Evolutionary conservation across 2,797 vertebrate genomes (phyloP).

Genomic region (Jordanella pulchra): DNA sequence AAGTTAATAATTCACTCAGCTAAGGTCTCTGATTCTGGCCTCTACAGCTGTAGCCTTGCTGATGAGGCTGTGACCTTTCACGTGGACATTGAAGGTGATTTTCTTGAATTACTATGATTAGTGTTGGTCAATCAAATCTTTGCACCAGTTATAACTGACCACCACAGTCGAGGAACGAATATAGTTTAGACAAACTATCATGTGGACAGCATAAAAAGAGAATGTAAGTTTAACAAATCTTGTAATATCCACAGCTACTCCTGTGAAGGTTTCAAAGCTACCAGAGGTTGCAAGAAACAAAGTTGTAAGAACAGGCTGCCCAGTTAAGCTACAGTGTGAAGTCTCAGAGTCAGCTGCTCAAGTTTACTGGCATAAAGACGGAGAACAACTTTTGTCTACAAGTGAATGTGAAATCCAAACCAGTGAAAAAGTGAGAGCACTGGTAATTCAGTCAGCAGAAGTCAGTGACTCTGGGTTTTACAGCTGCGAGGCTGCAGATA

Average conservation of each 20-base stretch:
- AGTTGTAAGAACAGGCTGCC: conserved; percentile 77
- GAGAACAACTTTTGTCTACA: conserved; percentile 76
- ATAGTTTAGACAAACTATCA: not conserved
- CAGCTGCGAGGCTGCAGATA: conserved; percentile 86
- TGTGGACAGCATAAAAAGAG: conserved; percentile 25
- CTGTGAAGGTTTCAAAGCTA: conserved; percentile 75
- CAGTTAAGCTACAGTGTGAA: conserved; percentile 85
- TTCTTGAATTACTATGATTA: conserved; percentile 25
- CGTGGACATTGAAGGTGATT: conserved; percentile 81
- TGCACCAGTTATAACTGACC: conserved; percentile 4
- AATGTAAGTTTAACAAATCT: conserved; percentile 51
- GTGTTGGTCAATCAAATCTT: not conserved
- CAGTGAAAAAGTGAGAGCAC: conserved; percentile 75
- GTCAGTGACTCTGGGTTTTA: conserved; percentile 84
- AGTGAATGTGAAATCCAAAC: conserved; percentile 78
- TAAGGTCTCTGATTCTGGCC: conserved; percentile 76
- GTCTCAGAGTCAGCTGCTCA: conserved; percentile 80
- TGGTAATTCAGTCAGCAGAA: conserved; percentile 82
- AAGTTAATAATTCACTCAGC: conserved; percentile 78
- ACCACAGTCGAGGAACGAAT: not conserved
- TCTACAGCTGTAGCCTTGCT: conserved; percentile 77
- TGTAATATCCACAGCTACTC: conserved; percentile 66
- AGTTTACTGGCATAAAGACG: conserved; percentile 88
- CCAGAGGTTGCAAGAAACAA: conserved; percentile 77
- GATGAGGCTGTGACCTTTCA: conserved; percentile 76